A percentile compares a stretch with the other conserved stretches of the same genome.
Evolutionary conservation across 2,888 invertebrate species (phyloP).

Genomic region (Platycheirus albimanus): DNA sequence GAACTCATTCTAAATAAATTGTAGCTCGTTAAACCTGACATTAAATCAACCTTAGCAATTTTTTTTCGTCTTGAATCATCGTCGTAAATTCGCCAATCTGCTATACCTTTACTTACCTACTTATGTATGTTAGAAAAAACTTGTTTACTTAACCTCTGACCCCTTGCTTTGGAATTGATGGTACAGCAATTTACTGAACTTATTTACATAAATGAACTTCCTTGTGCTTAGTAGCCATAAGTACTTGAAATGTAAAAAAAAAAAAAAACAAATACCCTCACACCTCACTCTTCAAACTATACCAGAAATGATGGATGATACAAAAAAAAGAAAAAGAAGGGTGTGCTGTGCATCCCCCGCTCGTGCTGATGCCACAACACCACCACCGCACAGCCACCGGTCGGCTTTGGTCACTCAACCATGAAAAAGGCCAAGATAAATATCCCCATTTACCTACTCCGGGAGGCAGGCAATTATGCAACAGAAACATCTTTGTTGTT

Average conservation of each 20-base stretch:
- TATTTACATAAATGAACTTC: neutral
- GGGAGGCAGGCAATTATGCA: neutral
- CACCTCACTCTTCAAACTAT: neutral
- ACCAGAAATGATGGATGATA: neutral
- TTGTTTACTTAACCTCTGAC: neutral
- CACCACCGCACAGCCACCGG: neutral
- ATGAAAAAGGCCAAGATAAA: slow-evolving; percentile 30
- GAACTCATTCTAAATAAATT: too few relatives aligned
- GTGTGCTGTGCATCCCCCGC: too few relatives aligned
- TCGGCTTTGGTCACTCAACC: slow-evolving; percentile 23
- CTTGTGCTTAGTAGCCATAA: neutral
- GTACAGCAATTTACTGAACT: neutral
- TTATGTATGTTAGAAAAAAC: too few relatives aligned
- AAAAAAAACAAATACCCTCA: too few relatives aligned
- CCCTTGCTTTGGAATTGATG: neutral
- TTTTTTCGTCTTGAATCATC: too few relatives aligned
- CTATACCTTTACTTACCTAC: too few relatives aligned
- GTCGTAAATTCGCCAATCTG: too few relatives aligned
- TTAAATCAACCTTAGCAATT: too few relatives aligned
- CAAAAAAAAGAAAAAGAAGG: too few relatives aligned
- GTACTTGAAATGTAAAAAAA: too few relatives aligned
- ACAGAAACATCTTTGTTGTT: slow-evolving; percentile 34
- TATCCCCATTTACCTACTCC: slow-evolving; percentile 32
- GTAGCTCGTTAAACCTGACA: too few relatives aligned
- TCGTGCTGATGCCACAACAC: too few relatives aligned